phyloP scores from a whole-genome alignment of 2,797 vertebrate species.

The Lophius americanus region DNA sequence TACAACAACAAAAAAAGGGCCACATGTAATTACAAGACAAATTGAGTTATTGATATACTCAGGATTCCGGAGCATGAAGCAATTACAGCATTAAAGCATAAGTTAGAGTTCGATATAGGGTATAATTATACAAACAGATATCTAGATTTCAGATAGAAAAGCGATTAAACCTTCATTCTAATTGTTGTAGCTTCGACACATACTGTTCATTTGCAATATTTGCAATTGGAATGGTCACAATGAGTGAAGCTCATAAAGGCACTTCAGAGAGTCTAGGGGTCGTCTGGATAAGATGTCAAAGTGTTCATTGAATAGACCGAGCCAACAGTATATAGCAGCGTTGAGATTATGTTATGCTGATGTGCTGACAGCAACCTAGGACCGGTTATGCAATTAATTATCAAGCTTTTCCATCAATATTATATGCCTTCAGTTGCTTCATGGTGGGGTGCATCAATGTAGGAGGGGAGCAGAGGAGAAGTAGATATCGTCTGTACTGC shows the following conservation, averaged over 20 bases:
- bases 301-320: too few relatives aligned
- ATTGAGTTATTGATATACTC: slow-evolving; percentile 76
- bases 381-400: slow-evolving; percentile 56
- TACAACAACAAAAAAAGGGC: slow-evolving; percentile 36
- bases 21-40: slow-evolving; percentile 80
- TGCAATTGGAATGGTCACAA: too few relatives aligned
- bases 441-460: slow-evolving; percentile 35
- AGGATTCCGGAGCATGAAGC: slow-evolving; percentile 61
- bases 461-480: slow-evolving; percentile 11
- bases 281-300: too few relatives aligned
- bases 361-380: slow-evolving; percentile 14
- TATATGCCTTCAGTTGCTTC: slow-evolving; percentile 40
- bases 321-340: too few relatives aligned
- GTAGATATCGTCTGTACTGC: background rate
- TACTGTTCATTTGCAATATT: too few relatives aligned
- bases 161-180: too few relatives aligned
- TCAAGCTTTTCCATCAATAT: slow-evolving; percentile 39
- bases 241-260: too few relatives aligned
- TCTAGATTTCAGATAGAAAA: slow-evolving; percentile 13
- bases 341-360: too few relatives aligned
- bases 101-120: slow-evolving; percentile 70
- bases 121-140: slow-evolving; percentile 40
- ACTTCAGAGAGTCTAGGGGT: too few relatives aligned
- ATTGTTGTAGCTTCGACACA: too few relatives aligned
- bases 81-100: slow-evolving; percentile 68